Percentiles rank a stretch among this genome's conserved stretches.
These are phyloP conservation scores for Bactericera cockerelli DNA, from an alignment of 1,140 invertebrate species.

Conservation along the genomic window DNA sequence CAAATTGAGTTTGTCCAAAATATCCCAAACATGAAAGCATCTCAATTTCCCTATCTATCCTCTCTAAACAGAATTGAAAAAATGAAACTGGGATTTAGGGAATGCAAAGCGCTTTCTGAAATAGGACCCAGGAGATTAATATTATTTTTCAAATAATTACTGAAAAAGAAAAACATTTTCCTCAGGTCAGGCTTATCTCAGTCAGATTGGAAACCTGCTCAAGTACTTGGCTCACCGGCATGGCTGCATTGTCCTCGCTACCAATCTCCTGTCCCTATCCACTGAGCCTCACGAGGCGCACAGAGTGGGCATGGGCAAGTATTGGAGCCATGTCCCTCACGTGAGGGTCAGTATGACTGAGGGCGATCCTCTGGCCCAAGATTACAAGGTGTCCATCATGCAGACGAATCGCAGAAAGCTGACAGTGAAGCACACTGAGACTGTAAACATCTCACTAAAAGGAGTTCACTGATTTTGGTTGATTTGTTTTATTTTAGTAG, in stretches of 20 bases:
- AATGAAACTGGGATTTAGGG: too few relatives aligned
- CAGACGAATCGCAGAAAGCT: neutral
- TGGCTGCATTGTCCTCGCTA: neutral
- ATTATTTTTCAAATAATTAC: too few relatives aligned
- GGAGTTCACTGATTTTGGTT: neutral
- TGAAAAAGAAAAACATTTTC: too few relatives aligned
- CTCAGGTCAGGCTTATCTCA: neutral
- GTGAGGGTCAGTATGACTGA: neutral
- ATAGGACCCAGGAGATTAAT: too few relatives aligned
- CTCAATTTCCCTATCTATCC: too few relatives aligned
- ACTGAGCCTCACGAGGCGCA: neutral
- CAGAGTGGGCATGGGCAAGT: constrained; percentile 1
- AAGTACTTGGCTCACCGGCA: neutral
- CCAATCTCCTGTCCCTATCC: neutral
- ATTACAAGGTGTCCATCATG: neutral
- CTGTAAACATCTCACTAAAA: neutral
- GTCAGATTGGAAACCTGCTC: constrained; percentile 1
- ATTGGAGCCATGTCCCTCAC: neutral
- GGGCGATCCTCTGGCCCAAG: neutral
- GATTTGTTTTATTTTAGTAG: too few relatives aligned
- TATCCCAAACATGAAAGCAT: too few relatives aligned
- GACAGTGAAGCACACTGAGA: neutral
- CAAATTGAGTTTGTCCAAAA: too few relatives aligned
- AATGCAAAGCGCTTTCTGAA: too few relatives aligned
- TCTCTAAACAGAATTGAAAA: too few relatives aligned